Evolutionary conservation across 2,888 invertebrate species (phyloP).

Genomic region (Acronicta alni): DNA sequence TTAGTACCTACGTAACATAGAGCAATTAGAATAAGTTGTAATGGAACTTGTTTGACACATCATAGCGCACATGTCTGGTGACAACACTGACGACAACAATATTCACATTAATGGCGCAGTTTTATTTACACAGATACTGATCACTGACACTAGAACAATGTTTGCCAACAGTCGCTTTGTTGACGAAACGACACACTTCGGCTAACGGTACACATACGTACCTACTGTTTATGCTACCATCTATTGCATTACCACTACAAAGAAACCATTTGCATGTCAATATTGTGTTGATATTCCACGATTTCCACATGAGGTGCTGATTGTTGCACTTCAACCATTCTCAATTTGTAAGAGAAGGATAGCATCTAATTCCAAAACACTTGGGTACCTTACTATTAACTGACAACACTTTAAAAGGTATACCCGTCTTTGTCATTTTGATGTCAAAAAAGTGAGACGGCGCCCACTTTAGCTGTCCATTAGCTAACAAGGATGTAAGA

Average conservation of each 20-base stretch:
- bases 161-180: constrained; percentile 66
- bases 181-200: constrained; percentile 69
- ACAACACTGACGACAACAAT: constrained; percentile 38
- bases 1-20: not conserved
- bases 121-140: constrained; percentile 58
- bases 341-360: constrained; percentile 40
- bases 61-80: constrained; percentile 37
- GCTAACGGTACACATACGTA: constrained; percentile 65
- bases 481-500: too few species aligned
- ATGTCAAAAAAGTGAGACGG: too few species aligned
- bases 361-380: constrained; percentile 7
- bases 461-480: too few species aligned
- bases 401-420: too few species aligned
- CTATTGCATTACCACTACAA: constrained; percentile 67
- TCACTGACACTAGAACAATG: constrained; percentile 58
- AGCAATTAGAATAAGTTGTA: constrained; percentile 4
- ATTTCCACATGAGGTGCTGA: constrained; percentile 56
- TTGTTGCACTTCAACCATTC: constrained; percentile 51
- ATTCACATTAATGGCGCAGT: constrained; percentile 41
- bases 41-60: constrained; percentile 26
- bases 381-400: too few species aligned
- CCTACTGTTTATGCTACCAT: constrained; percentile 66
- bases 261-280: constrained; percentile 73
- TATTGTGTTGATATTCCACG: constrained; percentile 63
- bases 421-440: too few species aligned